Conservation (phyloP, 2,888 invertebrate genomes). For the Amphipyra tragopoginis region DNA sequence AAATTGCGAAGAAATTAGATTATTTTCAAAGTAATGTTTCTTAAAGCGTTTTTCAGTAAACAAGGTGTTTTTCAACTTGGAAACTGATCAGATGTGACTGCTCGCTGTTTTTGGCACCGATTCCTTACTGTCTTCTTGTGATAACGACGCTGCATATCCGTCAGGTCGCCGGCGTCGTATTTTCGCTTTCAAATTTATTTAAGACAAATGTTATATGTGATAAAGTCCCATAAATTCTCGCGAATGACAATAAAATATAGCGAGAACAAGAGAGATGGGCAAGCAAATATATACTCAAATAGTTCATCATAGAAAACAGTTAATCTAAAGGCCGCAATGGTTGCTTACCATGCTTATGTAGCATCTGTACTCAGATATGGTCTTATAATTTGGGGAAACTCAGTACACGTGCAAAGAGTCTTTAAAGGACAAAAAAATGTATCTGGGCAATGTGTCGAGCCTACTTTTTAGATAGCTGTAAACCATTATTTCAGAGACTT, state of each 20-base stretch:
- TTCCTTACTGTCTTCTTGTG: constrained; percentile 29
- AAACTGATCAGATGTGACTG: constrained; percentile 33
- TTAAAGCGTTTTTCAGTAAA: constrained; percentile 23
- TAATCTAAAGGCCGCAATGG: no score
- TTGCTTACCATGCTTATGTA: no score
- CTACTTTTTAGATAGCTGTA: no score
- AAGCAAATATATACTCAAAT: no score
- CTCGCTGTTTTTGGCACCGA: constrained; percentile 44
- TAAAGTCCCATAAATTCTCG: constrained; percentile 34
- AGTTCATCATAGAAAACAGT: no score
- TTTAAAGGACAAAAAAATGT: no score
- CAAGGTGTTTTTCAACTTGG: constrained; percentile 42
- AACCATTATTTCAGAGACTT: no score
- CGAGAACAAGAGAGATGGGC: neutral
- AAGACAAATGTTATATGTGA: constrained; percentile 49
- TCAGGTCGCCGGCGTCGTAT: constrained; percentile 44
- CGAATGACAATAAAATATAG: constrained; percentile 25
- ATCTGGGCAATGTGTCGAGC: no score
- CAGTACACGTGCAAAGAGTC: no score
- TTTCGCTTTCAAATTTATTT: constrained; percentile 49
- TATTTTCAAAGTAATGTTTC: constrained; percentile 7
- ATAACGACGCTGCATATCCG: constrained; percentile 57
- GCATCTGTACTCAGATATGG: no score
- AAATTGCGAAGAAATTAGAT: constrained; percentile 9
- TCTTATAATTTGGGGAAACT: no score